phyloP scores from a whole-genome alignment of 1,140 invertebrate species.

The Drosophila repletoides region DNA sequence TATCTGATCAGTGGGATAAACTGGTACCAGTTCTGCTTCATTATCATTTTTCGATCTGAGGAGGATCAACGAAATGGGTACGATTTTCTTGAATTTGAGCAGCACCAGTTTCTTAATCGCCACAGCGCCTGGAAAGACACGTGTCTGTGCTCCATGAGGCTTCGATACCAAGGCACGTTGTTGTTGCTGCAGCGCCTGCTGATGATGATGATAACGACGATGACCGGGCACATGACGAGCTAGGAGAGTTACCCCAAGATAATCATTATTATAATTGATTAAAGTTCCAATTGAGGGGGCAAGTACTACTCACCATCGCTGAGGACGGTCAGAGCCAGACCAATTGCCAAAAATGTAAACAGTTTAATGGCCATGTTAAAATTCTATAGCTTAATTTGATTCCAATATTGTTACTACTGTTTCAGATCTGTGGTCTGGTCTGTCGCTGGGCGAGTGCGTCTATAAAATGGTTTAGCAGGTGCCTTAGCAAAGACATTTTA shows the following conservation, averaged over 20 bases:
- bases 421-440: slow-evolving; percentile 14
- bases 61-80: slow-evolving; percentile 75
- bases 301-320: slow-evolving; percentile 53
- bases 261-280: no score
- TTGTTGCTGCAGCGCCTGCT: no score
- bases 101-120: slow-evolving; percentile 79
- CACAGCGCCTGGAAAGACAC: slow-evolving; percentile 74
- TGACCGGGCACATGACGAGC: slow-evolving; percentile 63
- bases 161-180: slow-evolving; percentile 56
- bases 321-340: slow-evolving; percentile 47
- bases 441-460: slow-evolving; percentile 62
- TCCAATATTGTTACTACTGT: neutral
- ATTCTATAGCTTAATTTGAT: neutral
- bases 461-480: slow-evolving; percentile 66
- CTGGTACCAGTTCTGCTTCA: slow-evolving; percentile 75
- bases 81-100: slow-evolving; percentile 78
- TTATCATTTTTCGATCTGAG: slow-evolving; percentile 73
- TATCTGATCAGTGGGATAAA: slow-evolving; percentile 77
- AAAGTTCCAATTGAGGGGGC: neutral
- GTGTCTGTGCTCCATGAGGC: slow-evolving; percentile 57
- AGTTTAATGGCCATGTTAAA: slow-evolving; percentile 63
- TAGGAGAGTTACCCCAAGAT: neutral
- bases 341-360: slow-evolving; percentile 55
- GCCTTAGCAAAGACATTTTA: slow-evolving; percentile 72
- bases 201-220: slow-evolving; percentile 29